A percentile compares a stretch with the other conserved stretches of the same genome.
Evolutionary conservation across 2,888 invertebrate genomes (phyloP).

Genomic region (Yponomeuta plumbellus): DNA sequence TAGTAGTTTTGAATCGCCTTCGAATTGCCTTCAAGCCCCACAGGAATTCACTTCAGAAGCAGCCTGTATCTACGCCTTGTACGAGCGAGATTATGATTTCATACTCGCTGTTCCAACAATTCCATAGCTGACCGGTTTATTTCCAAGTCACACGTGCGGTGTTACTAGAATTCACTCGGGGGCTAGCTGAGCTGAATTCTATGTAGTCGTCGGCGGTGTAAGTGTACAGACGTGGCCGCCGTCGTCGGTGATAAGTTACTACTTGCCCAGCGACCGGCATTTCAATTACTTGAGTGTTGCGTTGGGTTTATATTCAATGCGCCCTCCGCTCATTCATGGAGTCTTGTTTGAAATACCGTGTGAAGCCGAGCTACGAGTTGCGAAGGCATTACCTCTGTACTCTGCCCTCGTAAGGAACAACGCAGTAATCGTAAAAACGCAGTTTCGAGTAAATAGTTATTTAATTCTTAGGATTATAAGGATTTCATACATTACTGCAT

Average conservation of each 20-base stretch:
- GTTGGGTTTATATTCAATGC: conserved; percentile 9
- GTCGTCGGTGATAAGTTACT: conserved; percentile 18
- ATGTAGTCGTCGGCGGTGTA: neutral
- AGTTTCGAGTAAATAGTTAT: too few relatives aligned
- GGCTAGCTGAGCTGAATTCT: conserved; percentile 5
- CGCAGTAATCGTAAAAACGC: too few relatives aligned
- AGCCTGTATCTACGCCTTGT: neutral
- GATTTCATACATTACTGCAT: too few relatives aligned
- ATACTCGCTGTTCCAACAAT: conserved; percentile 1
- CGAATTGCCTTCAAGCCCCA: neutral
- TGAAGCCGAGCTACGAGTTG: neutral
- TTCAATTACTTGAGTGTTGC: conserved; percentile 17
- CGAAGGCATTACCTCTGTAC: conserved; percentile 12
- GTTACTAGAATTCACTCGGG: conserved; percentile 17
- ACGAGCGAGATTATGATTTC: neutral
- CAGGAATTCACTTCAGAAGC: neutral
- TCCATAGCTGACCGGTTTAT: conserved; percentile 1
- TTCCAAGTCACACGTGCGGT: conserved; percentile 5
- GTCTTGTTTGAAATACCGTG: neutral
- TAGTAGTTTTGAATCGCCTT: too few relatives aligned
- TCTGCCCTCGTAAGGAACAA: too few relatives aligned
- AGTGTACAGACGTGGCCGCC: conserved; percentile 6
- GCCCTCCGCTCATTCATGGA: conserved; percentile 1
- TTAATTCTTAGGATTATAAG: too few relatives aligned
- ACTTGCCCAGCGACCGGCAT: conserved; percentile 16